Conservation (phyloP, 2,888 invertebrate genomes). For the Salticus scenicus region DNA sequence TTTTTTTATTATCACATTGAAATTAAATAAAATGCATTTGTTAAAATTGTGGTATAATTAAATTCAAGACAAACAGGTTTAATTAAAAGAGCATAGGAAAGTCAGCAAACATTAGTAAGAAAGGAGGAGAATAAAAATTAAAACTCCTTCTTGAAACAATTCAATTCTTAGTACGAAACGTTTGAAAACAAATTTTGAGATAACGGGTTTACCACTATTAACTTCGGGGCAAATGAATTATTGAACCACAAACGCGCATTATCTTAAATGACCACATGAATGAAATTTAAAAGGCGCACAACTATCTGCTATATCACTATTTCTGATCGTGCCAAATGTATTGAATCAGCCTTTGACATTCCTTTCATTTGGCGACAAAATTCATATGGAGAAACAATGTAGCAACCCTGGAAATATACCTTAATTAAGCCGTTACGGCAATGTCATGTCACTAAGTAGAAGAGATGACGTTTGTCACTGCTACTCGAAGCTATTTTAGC, state of each 20-base stretch:
- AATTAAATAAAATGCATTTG: no score
- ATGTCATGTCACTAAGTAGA: slow-evolving; percentile 69
- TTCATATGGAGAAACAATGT: neutral
- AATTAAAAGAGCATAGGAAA: no score
- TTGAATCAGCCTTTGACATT: neutral
- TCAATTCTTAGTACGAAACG: neutral
- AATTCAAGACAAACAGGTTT: no score
- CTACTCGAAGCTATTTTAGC: slow-evolving; percentile 66
- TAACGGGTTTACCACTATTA: neutral
- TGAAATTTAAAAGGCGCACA: slow-evolving; percentile 13
- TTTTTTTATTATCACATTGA: no score
- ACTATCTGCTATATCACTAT: neutral
- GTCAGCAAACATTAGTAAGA: no score
- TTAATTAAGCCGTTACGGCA: slow-evolving; percentile 69
- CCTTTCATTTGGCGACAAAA: slow-evolving; percentile 29
- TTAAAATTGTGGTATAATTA: no score
- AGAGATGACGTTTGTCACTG: slow-evolving; percentile 69
- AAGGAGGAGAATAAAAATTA: no score
- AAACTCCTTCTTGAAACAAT: no score
- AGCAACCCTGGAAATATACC: slow-evolving; percentile 65
- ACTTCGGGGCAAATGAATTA: slow-evolving; percentile 9
- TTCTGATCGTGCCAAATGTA: neutral
- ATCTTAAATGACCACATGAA: slow-evolving; percentile 17
- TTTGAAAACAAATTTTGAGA: neutral
- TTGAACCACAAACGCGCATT: slow-evolving; percentile 8